Conservation (phyloP, 2,888 invertebrate genomes). For the Muschampia plurimacula region DNA sequence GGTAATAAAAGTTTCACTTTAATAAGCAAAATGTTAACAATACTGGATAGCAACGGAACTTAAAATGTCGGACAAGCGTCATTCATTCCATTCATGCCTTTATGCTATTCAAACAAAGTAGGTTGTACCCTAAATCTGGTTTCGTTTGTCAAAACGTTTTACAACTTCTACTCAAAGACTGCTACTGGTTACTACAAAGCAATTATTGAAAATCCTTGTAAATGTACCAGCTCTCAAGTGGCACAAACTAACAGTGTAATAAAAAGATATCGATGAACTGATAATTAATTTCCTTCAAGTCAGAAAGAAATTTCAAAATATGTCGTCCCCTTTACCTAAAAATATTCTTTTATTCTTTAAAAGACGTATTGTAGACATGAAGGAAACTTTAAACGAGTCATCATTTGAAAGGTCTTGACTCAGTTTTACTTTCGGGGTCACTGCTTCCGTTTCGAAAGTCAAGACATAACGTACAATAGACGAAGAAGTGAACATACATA, state of each 20-base stretch:
- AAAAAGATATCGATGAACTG: too few species aligned
- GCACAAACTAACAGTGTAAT: not conserved
- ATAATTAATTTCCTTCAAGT: too few species aligned
- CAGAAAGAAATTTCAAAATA: too few species aligned
- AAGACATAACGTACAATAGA: not conserved
- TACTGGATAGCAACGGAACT: too few species aligned
- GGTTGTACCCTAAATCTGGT: not conserved
- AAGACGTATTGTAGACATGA: too few species aligned
- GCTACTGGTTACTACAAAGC: not conserved
- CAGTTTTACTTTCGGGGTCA: constrained; percentile 13
- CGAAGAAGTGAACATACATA: not conserved
- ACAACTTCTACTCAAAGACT: not conserved
- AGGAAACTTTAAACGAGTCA: not conserved
- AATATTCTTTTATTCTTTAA: too few species aligned
- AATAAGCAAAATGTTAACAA: too few species aligned
- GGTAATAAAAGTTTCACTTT: too few species aligned
- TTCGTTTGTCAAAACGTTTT: not conserved
- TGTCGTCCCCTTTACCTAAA: too few species aligned
- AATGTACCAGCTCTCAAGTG: not conserved
- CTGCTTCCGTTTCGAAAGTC: constrained; percentile 18
- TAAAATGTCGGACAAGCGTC: too few species aligned
- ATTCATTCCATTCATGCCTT: not conserved
- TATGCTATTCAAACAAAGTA: too few species aligned
- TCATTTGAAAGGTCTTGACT: constrained; percentile 21
- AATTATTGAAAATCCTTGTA: not conserved